Evolutionary conservation across 1,140 invertebrate genomes (phyloP).

Genomic region (Portunus trituberculatus): DNA sequence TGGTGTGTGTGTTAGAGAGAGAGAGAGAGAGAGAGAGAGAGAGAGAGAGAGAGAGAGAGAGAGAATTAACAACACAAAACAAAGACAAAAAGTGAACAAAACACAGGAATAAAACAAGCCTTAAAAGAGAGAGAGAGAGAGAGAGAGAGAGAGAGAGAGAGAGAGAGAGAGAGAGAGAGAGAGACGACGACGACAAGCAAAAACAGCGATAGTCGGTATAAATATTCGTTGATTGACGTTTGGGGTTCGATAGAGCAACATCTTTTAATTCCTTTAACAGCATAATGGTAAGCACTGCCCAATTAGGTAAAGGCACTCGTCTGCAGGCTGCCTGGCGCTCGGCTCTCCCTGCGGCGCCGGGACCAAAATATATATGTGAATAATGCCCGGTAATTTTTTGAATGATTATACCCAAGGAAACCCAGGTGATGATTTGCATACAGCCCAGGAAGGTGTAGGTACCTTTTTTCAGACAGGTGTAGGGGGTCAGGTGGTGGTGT

Average conservation of each 20-base stretch:
- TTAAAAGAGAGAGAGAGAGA: neutral
- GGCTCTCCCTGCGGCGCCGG: neutral
- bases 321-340: neutral
- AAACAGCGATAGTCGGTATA: neutral
- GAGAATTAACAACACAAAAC: neutral
- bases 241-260: neutral
- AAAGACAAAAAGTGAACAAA: no score
- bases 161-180: neutral
- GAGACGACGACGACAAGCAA: neutral
- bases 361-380: neutral
- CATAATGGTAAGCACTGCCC: neutral
- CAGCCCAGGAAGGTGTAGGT: neutral
- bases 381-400: conserved; percentile 35
- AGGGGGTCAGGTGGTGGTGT: neutral
- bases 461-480: neutral
- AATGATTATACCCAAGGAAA: neutral
- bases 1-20: neutral
- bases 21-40: neutral
- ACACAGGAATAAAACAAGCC: no score
- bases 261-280: conserved; percentile 23
- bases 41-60: neutral
- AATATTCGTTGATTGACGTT: neutral
- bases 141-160: conserved; percentile 18
- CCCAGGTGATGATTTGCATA: conserved; percentile 11
- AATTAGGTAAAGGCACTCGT: neutral